Conservation (phyloP, 2,888 invertebrate genomes). For the Papilio protenor region DNA sequence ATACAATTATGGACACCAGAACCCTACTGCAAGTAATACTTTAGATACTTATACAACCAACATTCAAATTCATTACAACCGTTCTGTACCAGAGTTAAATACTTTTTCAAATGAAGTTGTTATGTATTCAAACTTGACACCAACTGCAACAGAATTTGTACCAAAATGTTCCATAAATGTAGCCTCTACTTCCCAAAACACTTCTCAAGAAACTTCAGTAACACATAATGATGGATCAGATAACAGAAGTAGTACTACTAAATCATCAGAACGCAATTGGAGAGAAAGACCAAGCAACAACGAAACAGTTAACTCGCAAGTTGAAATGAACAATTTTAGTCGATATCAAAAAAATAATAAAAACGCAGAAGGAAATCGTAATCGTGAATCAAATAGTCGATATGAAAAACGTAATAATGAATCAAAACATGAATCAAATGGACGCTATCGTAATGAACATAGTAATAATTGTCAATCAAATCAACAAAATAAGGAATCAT, state of each 20-base stretch:
- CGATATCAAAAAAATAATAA: constrained; percentile 56
- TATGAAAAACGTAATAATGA: constrained; percentile 49
- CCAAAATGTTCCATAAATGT: constrained; percentile 69
- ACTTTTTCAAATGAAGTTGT: constrained; percentile 66
- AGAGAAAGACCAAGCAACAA: constrained; percentile 67
- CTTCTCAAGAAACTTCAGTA: constrained; percentile 49
- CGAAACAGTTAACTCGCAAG: constrained; percentile 47
- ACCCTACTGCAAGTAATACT: constrained; percentile 57
- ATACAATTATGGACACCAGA: constrained; percentile 60
- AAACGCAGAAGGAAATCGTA: constrained; percentile 52
- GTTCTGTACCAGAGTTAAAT: constrained; percentile 54
- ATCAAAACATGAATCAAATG: constrained; percentile 49
- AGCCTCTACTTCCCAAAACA: constrained; percentile 53
- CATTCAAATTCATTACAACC: constrained; percentile 59
- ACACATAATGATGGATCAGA: constrained; percentile 50
- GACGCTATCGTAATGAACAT: constrained; percentile 49
- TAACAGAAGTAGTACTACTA: constrained; percentile 55
- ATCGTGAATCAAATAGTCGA: constrained; percentile 51
- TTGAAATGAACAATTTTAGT: constrained; percentile 36
- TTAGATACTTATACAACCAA: constrained; percentile 58
- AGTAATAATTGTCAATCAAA: constrained; percentile 50
- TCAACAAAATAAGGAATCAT: constrained; percentile 47
- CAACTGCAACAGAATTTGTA: constrained; percentile 85
- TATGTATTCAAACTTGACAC: constrained; percentile 81
- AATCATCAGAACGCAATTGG: constrained; percentile 71